Evolutionary conservation across 2,113 vertebrate species (phyloP).

Genomic region (Pagrus major): DNA sequence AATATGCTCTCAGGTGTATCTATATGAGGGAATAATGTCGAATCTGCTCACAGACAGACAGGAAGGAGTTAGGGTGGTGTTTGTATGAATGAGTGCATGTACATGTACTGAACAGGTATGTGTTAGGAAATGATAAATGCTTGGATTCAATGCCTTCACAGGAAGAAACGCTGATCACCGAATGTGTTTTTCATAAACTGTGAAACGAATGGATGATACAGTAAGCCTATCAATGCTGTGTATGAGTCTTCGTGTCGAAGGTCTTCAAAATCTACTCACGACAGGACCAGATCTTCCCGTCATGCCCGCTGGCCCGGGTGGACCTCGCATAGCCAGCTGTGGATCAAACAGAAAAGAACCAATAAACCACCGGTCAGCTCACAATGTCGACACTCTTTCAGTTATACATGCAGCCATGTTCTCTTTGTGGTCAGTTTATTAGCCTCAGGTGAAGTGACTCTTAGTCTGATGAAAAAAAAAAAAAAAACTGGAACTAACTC

Average conservation of each 20-base stretch:
- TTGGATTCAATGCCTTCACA: slow-evolving; percentile 1
- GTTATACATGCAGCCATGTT: neutral
- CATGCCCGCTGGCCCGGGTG: slow-evolving; percentile 93
- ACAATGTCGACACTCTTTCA: neutral
- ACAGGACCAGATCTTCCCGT: slow-evolving; percentile 94
- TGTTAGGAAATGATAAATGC: neutral
- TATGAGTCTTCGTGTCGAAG: neutral
- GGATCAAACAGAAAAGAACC: slow-evolving; percentile 58
- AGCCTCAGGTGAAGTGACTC: neutral
- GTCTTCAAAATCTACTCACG: slow-evolving; percentile 84
- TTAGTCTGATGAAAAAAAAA: neutral
- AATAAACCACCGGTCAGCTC: slow-evolving; percentile 42
- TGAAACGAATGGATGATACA: slow-evolving; percentile 23
- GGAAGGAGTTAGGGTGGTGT: neutral
- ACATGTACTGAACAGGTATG: neutral
- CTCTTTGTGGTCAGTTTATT: neutral
- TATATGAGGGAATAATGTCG: neutral
- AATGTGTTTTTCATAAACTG: slow-evolving; percentile 50
- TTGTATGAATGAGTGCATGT: neutral
- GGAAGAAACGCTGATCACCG: slow-evolving; percentile 13
- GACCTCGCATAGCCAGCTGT: slow-evolving; percentile 94
- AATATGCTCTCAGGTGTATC: neutral
- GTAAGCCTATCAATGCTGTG: neutral
- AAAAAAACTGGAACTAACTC: too few species aligned
- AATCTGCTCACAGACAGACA: slow-evolving; percentile 11